Percentiles rank a stretch among this genome's conserved stretches.
phyloP scores from a whole-genome alignment of 2,113 vertebrate genomes.

The Sterna hirundo region DNA sequence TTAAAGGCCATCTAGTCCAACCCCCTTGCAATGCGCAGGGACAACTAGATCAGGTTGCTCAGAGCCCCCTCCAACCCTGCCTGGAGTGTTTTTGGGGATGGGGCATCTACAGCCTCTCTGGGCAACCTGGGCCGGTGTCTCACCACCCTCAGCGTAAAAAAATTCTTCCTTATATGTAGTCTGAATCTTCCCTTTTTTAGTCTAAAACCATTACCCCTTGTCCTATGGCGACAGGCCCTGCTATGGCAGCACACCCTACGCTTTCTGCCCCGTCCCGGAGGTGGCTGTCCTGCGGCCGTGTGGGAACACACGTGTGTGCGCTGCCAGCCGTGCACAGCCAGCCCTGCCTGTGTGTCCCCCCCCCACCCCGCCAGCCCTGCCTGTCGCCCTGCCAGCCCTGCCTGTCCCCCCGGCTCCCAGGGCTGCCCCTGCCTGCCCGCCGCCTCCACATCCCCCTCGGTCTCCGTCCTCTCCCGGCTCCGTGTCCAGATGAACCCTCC shows the following conservation, averaged over 20 bases:
- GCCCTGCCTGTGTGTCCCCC: not conserved
- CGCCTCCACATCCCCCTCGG: not conserved
- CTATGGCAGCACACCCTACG: not conserved
- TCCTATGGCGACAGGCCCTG: not conserved
- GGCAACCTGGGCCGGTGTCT: not conserved
- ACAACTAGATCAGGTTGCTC: not conserved
- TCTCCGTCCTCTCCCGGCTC: not conserved
- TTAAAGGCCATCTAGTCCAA: not conserved
- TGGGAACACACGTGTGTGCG: rapidly evolving
- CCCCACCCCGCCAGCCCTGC: not conserved
- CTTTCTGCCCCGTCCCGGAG: not conserved
- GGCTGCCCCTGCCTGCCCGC: rapidly evolving
- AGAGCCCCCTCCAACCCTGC: not conserved
- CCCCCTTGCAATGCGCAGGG: not conserved
- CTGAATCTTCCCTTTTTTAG: not conserved
- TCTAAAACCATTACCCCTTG: not conserved
- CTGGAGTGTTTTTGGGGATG: not conserved
- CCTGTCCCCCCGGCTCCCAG: too few species aligned
- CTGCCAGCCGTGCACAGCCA: rapidly evolving
- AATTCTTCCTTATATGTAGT: not conserved
- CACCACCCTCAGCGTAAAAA: not conserved
- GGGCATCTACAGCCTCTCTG: not conserved
- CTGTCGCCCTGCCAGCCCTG: not conserved
- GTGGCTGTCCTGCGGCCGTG: rapidly evolving
- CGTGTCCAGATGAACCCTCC: not conserved